Evolutionary conservation across 2,113 vertebrate species (phyloP).

Genomic region (Festucalex cinctus): DNA sequence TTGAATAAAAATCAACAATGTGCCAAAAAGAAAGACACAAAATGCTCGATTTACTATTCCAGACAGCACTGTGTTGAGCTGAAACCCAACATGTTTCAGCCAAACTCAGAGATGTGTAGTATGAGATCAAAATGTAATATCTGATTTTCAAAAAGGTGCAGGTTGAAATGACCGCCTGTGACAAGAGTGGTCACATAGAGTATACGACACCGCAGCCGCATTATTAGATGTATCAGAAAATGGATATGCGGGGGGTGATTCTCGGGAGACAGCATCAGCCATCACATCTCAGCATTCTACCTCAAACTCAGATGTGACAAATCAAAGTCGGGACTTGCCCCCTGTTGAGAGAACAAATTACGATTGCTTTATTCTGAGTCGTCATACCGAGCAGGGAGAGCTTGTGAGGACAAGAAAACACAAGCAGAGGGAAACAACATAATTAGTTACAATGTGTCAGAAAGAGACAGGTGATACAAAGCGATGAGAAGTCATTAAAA

Average conservation of each 20-base stretch:
- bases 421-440: neutral
- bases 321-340: constrained; percentile 26
- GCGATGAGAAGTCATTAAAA: neutral
- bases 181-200: neutral
- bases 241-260: neutral
- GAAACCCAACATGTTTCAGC: constrained; percentile 4
- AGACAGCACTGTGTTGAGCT: neutral
- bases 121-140: neutral
- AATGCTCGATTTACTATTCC: neutral
- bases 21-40: neutral
- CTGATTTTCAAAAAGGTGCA: neutral
- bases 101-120: constrained; percentile 10
- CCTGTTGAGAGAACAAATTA: constrained; percentile 18
- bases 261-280: neutral
- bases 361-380: constrained; percentile 20
- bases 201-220: neutral
- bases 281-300: constrained; percentile 6
- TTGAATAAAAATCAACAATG: neutral
- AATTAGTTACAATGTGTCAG: neutral
- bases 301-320: constrained; percentile 16
- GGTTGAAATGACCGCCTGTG: neutral
- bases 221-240: neutral
- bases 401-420: constrained; percentile 11
- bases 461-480: neutral
- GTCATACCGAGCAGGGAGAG: constrained; percentile 10